Evolutionary conservation across 2,888 invertebrate genomes (phyloP), one percentile per base, ranked within the genome.

Genomic region (Euphydryas editha): DNA sequence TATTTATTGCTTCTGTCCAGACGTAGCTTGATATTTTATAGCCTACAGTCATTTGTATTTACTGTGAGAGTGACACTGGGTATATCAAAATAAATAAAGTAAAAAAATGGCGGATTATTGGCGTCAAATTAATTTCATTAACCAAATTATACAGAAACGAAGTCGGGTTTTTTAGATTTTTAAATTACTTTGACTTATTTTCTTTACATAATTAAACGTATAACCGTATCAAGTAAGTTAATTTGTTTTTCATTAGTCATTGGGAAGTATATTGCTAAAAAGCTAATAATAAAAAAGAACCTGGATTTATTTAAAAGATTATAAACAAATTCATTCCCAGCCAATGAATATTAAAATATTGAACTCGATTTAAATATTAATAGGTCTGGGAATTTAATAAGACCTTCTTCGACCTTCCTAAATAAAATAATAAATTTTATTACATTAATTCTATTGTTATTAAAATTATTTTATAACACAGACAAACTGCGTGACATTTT

Each of bases 401-500:
- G 49, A 51, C 15, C 24, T 51, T 21, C 13, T 7, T 24, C 21
- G 49, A 51, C 49, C 49, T 51, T 51, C 24, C 49, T 7, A 51
- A 51, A 24, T 51, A 7, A 51, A 51, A 51, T 24, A 15, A 51
- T 15, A 15, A 51, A 30, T 51, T 51, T 51, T 24, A 51, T 0
- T 49, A 24, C 0, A 20, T 15, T 49, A 15, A 49, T 49, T 21
- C 49, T 49, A 13, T 49, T 7, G 20, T 13, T 49, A 24, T 21
- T 49, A 46, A 1, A 30, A 0, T 7, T 30, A 30, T 30, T n/a
- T n/a, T n/a, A n/a, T n/a, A n/a, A n/a, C n/a, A n/a, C n/a, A n/a
- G n/a, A n/a, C n/a, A n/a, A n/a, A n/a, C n/a, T n/a, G n/a, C n/a
- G n/a, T n/a, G n/a, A n/a, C n/a, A n/a, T n/a, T n/a, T n/a, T n/a